Base-by-base conservation (phyloP, 2,797 vertebrate genomes). In the Enteromius trimaculatus region DNA sequence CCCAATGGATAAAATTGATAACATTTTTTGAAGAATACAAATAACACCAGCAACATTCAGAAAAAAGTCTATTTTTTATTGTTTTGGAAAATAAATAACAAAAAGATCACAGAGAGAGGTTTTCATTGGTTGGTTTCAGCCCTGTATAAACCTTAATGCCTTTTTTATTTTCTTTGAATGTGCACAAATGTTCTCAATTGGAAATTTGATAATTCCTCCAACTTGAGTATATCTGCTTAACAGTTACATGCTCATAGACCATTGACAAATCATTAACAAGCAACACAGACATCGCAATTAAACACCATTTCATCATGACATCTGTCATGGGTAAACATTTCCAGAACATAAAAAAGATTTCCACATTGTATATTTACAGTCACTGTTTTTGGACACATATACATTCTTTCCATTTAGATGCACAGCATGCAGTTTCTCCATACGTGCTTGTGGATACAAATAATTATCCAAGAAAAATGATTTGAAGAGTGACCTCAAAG, bases 351-450 rank as follows among this genome's bases (percentile, higher is more conserved):
- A 75, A 65, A 37, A 87, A 91, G 85, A 8, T n/a, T 65, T 66
- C 34, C 70, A 79, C 68, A 17, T 21, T 37, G n/a, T 42, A 51
- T 78, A 51, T 85, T 53, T 93, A 92, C 89, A 92, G 84, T 83
- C 44, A 77, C 91, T 81, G 68, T 29, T 29, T 58, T 62, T 44
- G 11, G 42, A 81, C 60, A 42, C n/a, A 74, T 31, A 82, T 29
- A 29, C 13, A 60, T 13, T 72, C 17, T 64, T 65, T 76, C 1
- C 2, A 76, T 82, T 55, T 37, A 23, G 34, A 76, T 42, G 17
- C 31, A 76, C 62, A 44, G 29, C 72, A 82, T 76, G 72, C 62
- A 23, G 10, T 58, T 42, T 75, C 23, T 66, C 37, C 19, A 66
- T 65, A 44, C 21, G 31, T 42, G 55, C 55, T 60, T 26, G 55